A percentile compares a stretch with the other conserved stretches of the same genome.
phyloP scores from a whole-genome alignment of 2,113 vertebrate species.

The Stomatorhinus ivindoensis region DNA sequence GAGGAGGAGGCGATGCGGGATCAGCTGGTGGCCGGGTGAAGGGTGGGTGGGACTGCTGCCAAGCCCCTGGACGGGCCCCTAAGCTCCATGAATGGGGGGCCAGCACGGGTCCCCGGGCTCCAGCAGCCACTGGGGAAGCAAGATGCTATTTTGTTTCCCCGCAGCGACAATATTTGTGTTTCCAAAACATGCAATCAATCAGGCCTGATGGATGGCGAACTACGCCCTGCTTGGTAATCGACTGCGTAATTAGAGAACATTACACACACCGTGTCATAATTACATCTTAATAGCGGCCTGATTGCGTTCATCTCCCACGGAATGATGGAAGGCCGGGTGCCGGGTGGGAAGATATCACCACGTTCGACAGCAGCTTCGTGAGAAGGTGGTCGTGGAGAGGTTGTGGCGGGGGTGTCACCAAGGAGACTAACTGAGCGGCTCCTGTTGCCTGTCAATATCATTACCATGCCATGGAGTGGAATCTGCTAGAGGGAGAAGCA shows the following conservation, averaged over 20 bases:
- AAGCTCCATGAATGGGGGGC: not conserved
- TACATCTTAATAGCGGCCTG: conserved; percentile 35
- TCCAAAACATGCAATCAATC: conserved; percentile 43
- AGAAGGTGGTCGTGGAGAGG: not conserved
- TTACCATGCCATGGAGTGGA: not conserved
- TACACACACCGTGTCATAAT: conserved; percentile 41
- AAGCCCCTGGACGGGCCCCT: not conserved
- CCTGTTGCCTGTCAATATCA: not conserved
- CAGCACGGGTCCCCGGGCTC: not conserved
- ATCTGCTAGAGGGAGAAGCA: not conserved
- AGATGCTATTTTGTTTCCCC: conserved; percentile 15
- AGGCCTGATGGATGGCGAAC: conserved; percentile 36
- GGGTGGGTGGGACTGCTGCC: not conserved
- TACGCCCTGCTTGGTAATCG: conserved; percentile 40
- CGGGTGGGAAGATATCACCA: conserved; percentile 5
- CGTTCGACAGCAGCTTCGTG: not conserved
- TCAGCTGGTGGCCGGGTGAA: not conserved
- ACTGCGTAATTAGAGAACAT: conserved; percentile 45
- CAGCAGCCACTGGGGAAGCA: not conserved
- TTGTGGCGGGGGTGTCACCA: not conserved
- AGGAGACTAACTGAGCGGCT: not conserved
- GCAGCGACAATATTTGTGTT: conserved; percentile 33
- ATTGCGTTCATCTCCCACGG: conserved; percentile 24
- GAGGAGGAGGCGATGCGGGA: not conserved
- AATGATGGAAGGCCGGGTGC: conserved; percentile 6